Evolutionary conservation across 2,888 invertebrate genomes (phyloP).

Genomic region (Stegophylla sp.): DNA sequence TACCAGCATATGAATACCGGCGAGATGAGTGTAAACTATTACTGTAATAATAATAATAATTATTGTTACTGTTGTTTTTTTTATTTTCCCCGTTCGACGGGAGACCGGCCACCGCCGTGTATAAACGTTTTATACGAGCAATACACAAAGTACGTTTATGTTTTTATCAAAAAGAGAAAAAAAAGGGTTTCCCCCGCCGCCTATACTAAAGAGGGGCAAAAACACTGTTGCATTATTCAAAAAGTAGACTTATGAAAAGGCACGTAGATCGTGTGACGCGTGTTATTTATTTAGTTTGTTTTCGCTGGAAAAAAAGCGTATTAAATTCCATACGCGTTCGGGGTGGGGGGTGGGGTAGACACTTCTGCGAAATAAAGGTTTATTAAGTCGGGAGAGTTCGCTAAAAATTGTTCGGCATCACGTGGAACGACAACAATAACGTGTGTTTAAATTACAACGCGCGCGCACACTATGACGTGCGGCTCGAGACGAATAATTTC

Average conservation of each 20-base stretch:
- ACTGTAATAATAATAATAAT: too few species aligned
- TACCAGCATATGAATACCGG: too few species aligned
- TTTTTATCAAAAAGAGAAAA: constrained; percentile 39
- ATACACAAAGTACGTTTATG: constrained; percentile 21
- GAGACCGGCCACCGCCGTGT: too few species aligned
- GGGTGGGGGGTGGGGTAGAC: too few species aligned
- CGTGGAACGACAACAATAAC: constrained; percentile 18
- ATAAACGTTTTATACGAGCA: constrained; percentile 13
- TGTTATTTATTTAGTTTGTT: constrained; percentile 46
- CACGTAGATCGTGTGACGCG: constrained; percentile 14
- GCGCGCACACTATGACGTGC: neutral
- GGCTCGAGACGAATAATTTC: neutral
- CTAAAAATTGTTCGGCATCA: neutral
- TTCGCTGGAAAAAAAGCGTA: constrained; percentile 26
- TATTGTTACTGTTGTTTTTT: neutral
- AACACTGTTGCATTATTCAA: constrained; percentile 52
- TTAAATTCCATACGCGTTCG: constrained; percentile 39
- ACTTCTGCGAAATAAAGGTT: constrained; percentile 6
- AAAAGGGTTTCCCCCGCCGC: constrained; percentile 5
- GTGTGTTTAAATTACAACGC: neutral
- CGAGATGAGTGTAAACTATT: neutral
- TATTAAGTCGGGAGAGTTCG: constrained; percentile 19
- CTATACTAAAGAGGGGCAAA: neutral
- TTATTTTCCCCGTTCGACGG: constrained; percentile 6
- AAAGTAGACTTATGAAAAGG: constrained; percentile 37